A percentile compares a stretch with the other conserved stretches of the same genome.
phyloP scores from a whole-genome alignment of 2,888 invertebrate species.

The Camptogramma bilineatum region DNA sequence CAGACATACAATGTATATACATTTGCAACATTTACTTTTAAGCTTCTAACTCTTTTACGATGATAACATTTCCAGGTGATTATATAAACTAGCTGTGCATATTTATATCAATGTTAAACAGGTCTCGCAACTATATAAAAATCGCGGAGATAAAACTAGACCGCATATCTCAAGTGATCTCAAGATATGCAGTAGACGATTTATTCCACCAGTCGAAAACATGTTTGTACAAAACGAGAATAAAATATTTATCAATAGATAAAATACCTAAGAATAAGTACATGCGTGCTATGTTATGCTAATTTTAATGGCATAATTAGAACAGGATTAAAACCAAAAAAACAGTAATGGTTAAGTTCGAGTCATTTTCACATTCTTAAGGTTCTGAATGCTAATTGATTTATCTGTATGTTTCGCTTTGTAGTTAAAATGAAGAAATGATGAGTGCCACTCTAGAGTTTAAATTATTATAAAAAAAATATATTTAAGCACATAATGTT shows the following conservation, averaged over 20 bases:
- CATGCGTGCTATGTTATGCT: constrained; percentile 28
- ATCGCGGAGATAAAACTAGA: not conserved
- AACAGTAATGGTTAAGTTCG: constrained; percentile 5
- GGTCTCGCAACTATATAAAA: not conserved
- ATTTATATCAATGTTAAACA: too few relatives aligned
- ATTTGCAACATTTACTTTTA: too few relatives aligned
- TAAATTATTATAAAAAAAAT: too few relatives aligned
- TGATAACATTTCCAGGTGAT: too few relatives aligned
- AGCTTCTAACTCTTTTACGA: too few relatives aligned
- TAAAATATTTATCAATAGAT: constrained; percentile 41
- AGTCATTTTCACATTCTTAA: not conserved
- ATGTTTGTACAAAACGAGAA: constrained; percentile 35
- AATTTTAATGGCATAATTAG: constrained; percentile 38
- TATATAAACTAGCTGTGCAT: too few relatives aligned
- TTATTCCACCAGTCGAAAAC: constrained; percentile 35
- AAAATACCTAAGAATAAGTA: constrained; percentile 15
- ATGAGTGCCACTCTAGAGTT: too few relatives aligned
- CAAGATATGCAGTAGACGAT: constrained; percentile 34
- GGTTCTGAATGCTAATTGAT: not conserved
- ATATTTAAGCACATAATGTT: too few relatives aligned
- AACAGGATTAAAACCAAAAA: constrained; percentile 19
- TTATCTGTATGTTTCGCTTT: too few relatives aligned
- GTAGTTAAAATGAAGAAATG: too few relatives aligned
- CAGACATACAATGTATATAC: too few relatives aligned
- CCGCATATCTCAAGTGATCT: constrained; percentile 29